These are phyloP conservation scores for Cephus runcator DNA, from an alignment of 2,888 invertebrate species.

Conservation along the genomic window DNA sequence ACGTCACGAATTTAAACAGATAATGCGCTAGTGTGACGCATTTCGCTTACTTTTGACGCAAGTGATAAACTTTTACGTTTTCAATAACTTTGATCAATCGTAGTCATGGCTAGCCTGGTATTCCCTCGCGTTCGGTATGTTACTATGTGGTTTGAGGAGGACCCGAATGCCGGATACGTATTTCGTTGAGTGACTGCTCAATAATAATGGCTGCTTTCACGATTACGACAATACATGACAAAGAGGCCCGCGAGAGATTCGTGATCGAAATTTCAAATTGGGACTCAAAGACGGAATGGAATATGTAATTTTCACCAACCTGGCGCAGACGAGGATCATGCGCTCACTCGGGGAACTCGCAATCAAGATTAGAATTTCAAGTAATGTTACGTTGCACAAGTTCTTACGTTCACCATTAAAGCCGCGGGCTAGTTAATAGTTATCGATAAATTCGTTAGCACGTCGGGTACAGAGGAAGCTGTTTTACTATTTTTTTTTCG, in stretches of 20 bases:
- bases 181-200: background rate
- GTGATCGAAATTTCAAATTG: constrained; percentile 4
- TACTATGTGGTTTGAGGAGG: background rate
- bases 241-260: background rate
- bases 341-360: background rate
- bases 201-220: background rate
- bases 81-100: background rate
- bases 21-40: background rate
- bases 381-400: background rate
- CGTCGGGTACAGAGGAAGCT: background rate
- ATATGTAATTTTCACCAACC: background rate
- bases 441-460: background rate
- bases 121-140: background rate
- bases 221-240: background rate
- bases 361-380: constrained; percentile 5
- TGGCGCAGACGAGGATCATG: background rate
- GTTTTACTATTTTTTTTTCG: background rate
- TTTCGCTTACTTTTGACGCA: background rate
- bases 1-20: background rate
- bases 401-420: constrained; percentile 1
- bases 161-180: background rate
- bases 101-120: background rate
- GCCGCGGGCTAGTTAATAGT: background rate
- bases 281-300: background rate
- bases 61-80: background rate